Conservation (phyloP, 2,797 vertebrate genomes). For the Paedocypris micromegethes region DNA sequence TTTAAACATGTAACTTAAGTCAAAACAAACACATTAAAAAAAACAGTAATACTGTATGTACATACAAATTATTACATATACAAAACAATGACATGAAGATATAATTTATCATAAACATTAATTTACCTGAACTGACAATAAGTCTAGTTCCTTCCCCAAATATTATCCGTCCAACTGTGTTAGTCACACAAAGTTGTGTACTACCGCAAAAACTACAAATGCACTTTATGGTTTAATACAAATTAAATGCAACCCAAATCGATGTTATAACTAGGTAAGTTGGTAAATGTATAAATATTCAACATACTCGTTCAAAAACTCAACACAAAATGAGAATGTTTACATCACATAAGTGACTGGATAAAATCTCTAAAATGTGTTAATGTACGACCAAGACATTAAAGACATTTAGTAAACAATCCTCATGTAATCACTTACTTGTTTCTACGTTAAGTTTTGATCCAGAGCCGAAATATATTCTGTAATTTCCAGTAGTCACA, state of each 20-base stretch:
- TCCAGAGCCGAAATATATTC: slow-evolving; percentile 17
- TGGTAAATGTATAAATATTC: too few relatives aligned
- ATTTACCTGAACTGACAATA: slow-evolving; percentile 30
- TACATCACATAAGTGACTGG: too few relatives aligned
- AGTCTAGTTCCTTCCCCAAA: slow-evolving; percentile 43
- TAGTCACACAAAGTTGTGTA: slow-evolving; percentile 24
- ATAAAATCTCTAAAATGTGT: background rate
- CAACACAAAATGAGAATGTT: too few relatives aligned
- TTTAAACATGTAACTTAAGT: background rate
- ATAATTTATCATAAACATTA: background rate
- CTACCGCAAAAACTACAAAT: background rate
- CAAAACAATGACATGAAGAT: background rate
- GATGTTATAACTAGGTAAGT: too few relatives aligned
- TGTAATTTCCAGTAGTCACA: slow-evolving; percentile 26
- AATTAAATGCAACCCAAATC: background rate
- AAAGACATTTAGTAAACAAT: background rate
- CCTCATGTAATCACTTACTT: slow-evolving; percentile 14
- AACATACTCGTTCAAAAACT: too few relatives aligned
- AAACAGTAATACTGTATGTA: background rate
- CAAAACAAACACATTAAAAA: background rate
- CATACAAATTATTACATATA: background rate
- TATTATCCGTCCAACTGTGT: slow-evolving; percentile 8
- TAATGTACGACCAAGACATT: slow-evolving; percentile 1
- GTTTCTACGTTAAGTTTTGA: slow-evolving; percentile 27
- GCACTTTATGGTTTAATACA: background rate